Evolutionary conservation across 2,888 invertebrate species (phyloP), one percentile per base, ranked within the genome.

Genomic region (Oscheius sp.): DNA sequence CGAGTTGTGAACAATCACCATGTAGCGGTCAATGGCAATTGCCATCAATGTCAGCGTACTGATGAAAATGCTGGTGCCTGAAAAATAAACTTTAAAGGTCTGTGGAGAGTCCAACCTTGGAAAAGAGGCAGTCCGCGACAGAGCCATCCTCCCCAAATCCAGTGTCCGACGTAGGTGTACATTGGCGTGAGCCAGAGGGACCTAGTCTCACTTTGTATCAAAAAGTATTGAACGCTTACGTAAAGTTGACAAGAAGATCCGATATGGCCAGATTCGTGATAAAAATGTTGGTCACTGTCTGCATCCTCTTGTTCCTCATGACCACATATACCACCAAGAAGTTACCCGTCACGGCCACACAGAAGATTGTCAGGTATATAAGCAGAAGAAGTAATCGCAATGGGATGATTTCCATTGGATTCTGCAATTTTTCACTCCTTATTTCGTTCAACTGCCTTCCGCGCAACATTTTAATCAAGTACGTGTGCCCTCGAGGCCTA

Each of bases 181-280:
- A 96, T 91, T 0, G 98, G 97, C 0, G 98, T 99, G 88, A 99
- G 96, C 4, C 98, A 97, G 62, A 98, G 95, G 2, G 96, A 96
- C 76, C 98, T 92, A 13, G 57, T 21, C 33, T 3, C n/a, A 21
- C 13, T 21, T 21, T 10, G 33, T 29, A 57, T 10, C 21, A 29
- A 57, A 57, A 42, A 21, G 11, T 53, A 9, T 4, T 53, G 11
- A 53, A 55, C 42, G 80, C 87, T 79, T 60, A 87, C 86, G 87
- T 88, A 68, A 83, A 85, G 90, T 96, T 96, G 81, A 99, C 92
- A 60, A 98, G 91, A 63, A 98, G 94, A 90, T 99, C 98, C 9
- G 96, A 95, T 48, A 97, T 91, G 0, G 98, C 98, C 85, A 99
- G 91, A 90, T 98, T 98, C 57, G 95, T 95, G 89, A 98, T 98